Percentiles rank a stretch among this genome's conserved stretches.
Conservation (phyloP, 2,888 invertebrate species). For the Nasonia oneida region DNA sequence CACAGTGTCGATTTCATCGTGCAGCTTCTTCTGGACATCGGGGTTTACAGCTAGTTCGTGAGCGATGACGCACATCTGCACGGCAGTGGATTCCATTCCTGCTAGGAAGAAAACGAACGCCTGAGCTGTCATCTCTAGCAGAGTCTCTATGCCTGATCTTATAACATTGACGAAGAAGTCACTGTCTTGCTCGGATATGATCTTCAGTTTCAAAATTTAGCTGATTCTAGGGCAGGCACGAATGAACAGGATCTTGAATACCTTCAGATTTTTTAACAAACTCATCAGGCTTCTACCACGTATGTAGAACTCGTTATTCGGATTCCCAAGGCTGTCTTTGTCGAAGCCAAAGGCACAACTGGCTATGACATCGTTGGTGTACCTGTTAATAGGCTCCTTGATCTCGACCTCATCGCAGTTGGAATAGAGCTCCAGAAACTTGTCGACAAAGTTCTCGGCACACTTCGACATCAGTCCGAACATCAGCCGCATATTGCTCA, state of each 20-base stretch:
- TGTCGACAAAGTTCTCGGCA: slow-evolving; percentile 70
- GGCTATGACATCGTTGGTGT: slow-evolving; percentile 61
- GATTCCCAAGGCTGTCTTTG: slow-evolving; percentile 68
- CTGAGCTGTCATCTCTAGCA: slow-evolving; percentile 24
- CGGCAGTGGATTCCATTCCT: background rate
- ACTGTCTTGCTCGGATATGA: slow-evolving; percentile 13
- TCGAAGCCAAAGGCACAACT: slow-evolving; percentile 67
- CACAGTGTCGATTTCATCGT: slow-evolving; percentile 69
- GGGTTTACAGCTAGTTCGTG: slow-evolving; percentile 75
- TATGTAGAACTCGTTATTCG: slow-evolving; percentile 69
- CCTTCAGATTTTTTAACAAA: slow-evolving; percentile 48
- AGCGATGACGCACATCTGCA: slow-evolving; percentile 61
- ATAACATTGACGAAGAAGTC: slow-evolving; percentile 30
- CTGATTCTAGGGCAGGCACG: slow-evolving; percentile 50
- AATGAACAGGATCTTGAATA: slow-evolving; percentile 56
- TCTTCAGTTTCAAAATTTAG: slow-evolving; percentile 27
- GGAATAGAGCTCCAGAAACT: slow-evolving; percentile 61
- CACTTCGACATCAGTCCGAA: slow-evolving; percentile 79
- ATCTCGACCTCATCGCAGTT: slow-evolving; percentile 69
- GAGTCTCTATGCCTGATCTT: background rate
- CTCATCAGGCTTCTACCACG: slow-evolving; percentile 61
- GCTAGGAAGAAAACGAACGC: background rate
- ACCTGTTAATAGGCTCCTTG: slow-evolving; percentile 74
- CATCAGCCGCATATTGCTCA: slow-evolving; percentile 79
- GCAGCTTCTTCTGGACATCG: slow-evolving; percentile 78